Conservation (phyloP, 2,113 vertebrate species). For the Taurulus bubalis region DNA sequence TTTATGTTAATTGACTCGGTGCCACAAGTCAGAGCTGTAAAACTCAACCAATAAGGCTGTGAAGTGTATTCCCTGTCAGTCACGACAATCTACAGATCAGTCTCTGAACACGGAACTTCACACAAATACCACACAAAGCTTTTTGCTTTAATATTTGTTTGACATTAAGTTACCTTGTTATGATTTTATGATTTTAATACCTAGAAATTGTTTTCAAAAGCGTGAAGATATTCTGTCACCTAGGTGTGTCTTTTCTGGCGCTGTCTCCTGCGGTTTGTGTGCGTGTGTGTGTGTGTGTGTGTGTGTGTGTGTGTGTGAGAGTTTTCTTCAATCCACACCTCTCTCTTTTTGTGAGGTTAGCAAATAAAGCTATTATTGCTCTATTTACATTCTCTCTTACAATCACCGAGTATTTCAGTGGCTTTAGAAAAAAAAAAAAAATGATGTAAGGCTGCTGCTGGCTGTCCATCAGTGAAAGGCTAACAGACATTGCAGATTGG, state of each 20-base stretch:
- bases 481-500: background rate
- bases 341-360: background rate
- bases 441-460: background rate
- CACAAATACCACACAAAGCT: background rate
- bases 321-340: background rate
- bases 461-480: background rate
- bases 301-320: background rate
- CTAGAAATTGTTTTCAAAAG: background rate
- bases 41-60: background rate
- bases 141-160: background rate
- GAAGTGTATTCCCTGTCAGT: background rate
- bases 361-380: background rate
- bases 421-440: background rate
- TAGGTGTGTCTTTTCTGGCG: background rate
- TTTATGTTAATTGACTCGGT: slow-evolving; percentile 15
- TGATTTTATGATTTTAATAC: background rate
- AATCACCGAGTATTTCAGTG: background rate
- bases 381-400: background rate
- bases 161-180: background rate
- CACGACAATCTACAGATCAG: background rate
- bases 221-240: background rate
- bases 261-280: background rate
- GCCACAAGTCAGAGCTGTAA: background rate
- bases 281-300: background rate
- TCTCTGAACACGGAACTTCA: background rate